Base-by-base conservation (phyloP, 2,888 invertebrate species). In the Sesia bembeciformis region DNA sequence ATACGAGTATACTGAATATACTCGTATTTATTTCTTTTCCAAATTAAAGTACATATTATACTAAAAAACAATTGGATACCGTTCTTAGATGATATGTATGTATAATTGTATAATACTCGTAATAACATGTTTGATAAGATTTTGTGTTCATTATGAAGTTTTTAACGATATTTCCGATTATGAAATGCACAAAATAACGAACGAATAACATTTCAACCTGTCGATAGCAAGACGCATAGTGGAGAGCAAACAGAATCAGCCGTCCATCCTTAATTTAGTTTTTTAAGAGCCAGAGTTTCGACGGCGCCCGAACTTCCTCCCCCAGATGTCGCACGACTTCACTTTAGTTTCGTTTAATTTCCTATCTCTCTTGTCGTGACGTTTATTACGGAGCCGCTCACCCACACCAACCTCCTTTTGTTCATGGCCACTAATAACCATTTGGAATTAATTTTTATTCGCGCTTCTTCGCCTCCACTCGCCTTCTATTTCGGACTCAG, bases 321-420 rank as follows among this genome's bases (percentile, higher is more conserved):
- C 80, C 76, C 67, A 76, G 79, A 79, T 78, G 76, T 72, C 72
- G 76, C 78, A 76, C 71, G 74, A 78, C 76, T 84, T 79, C 75
- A 76, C 80, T 84, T 82, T 85, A 87, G 86, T 87, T 87, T 84
- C 78, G 75, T 86, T 86, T 85, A 84, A 86, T 85, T 86, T 85
- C 82, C 85, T 83, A 83, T 84, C 82, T 82, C 74, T 78, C 77
- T 78, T 78, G 76, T 74, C 78, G 72, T 82, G 84, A 84, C 85
- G 81, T 84, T 85, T 85, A 84, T 85, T 86, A 78, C 76, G 64
- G 68, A 66, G 65, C 63, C 63, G 62, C 68, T 72, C 76, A 76
- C 79, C 66, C 80, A 79, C 75, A 76, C 78, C 71, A 65, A 64
- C 64, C 63, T 63, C 73, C 78, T 76, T 81, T 79, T 84, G 81